Evolutionary conservation across 92 coral and sea anemone genomes (phyloP), one percentile per base, ranked within the genome.

Genomic region (Paramuricea clavata): DNA sequence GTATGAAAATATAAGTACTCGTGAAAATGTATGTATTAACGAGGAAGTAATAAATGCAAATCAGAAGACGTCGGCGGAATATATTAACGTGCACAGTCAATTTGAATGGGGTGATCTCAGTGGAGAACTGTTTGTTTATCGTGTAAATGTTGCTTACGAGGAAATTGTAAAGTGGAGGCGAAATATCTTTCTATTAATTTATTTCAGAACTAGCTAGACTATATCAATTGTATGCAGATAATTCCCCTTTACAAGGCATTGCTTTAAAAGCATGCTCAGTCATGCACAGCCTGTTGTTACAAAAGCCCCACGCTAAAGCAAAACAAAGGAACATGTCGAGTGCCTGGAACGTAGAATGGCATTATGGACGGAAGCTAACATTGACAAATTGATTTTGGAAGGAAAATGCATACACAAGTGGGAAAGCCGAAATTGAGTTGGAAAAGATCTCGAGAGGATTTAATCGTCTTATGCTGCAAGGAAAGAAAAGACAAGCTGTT

Each of bases 401-500:
- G 47, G 42, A 33, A 69, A 69, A 1, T 69, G 76, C 1, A 69
- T 69, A 19, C 76, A 5, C 76, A 34, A 64, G 0, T 64, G 23
- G 13, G 6, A 64, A 32, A 21, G 23, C 72, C 8, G 19, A 64
- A 27, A 64, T 64, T 32, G 72, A 64, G 19, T 27, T 64, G 4
- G 76, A n/a, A 1, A 69, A 69, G 42, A 69, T 69, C 42, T 77
- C 73, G 23, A 82, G 75, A 65, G 76, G 64, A 26, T 82, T 65
- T 42, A 65, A 42, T 41, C 86, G 61, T 44, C 76, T 82, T 23
- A 82, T 65, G 86, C 33, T 44, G 39, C 39, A 65, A 71, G 86
- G 77, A 82, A 82, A 41, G 56, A 62, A 43, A 41, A 39, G 77
- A 42, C 56, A 81, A 34, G 85, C 85, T 22, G 85, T 54, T 30